Evolutionary conservation across 2,888 invertebrate genomes (phyloP).

Genomic region (Capitulum mitella): DNA sequence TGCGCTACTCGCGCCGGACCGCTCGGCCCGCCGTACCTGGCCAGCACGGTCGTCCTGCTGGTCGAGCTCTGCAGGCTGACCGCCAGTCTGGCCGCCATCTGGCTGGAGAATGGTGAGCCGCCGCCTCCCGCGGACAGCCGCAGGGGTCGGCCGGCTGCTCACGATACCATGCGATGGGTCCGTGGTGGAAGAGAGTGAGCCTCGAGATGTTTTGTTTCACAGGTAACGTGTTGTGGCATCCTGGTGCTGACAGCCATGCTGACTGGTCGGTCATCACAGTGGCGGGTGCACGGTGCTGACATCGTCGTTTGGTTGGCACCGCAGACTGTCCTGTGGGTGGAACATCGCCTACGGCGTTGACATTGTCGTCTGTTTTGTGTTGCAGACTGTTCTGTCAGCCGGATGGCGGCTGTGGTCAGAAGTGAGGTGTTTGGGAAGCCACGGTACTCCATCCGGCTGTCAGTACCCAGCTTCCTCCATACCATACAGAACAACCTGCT

Average conservation of each 20-base stretch:
- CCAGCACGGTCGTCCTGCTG: slow-evolving; percentile 5
- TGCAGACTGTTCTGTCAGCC: slow-evolving; percentile 24
- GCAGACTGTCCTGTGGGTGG: too few relatives aligned
- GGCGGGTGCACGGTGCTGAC: too few relatives aligned
- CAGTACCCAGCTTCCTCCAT: slow-evolving; percentile 33
- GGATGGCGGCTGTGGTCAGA: background rate
- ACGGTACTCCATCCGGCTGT: slow-evolving; percentile 21
- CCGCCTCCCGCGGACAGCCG: background rate
- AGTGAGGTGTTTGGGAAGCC: slow-evolving; percentile 20
- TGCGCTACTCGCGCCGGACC: background rate
- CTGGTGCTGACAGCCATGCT: too few relatives aligned
- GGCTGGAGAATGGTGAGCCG: background rate
- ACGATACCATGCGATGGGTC: too few relatives aligned
- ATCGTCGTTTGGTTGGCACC: too few relatives aligned
- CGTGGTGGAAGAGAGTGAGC: too few relatives aligned
- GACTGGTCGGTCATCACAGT: too few relatives aligned
- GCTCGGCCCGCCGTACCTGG: slow-evolving; percentile 5
- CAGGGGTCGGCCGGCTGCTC: too few relatives aligned
- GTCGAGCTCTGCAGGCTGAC: background rate
- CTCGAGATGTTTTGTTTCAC: too few relatives aligned
- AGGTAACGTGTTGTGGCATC: too few relatives aligned
- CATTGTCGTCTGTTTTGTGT: too few relatives aligned
- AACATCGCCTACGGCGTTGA: too few relatives aligned
- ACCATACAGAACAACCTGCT: slow-evolving; percentile 37
- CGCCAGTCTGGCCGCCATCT: background rate